Evolutionary conservation across 2,888 invertebrate species (phyloP).

Genomic region (Protonemura montana): DNA sequence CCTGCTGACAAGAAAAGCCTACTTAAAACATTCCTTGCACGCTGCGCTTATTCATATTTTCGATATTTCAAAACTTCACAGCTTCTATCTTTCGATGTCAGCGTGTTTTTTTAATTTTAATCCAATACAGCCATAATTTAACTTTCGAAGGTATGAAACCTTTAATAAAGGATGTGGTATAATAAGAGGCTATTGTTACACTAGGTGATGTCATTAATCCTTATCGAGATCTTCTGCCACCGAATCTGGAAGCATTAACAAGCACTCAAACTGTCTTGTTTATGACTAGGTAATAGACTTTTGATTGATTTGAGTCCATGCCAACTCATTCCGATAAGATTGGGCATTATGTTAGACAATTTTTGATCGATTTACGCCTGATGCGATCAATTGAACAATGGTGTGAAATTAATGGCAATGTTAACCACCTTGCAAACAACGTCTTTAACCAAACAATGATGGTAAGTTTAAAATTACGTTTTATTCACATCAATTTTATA

Average conservation of each 20-base stretch:
- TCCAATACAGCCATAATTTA: neutral
- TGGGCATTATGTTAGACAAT: neutral
- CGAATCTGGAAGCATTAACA: neutral
- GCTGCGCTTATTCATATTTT: slow-evolving; percentile 8
- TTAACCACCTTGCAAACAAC: neutral
- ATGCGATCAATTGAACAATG: neutral
- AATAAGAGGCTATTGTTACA: slow-evolving; percentile 7
- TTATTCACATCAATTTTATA: neutral
- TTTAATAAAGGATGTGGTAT: neutral
- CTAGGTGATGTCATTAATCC: neutral
- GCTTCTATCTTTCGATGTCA: neutral
- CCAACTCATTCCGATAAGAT: neutral
- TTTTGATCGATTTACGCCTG: neutral
- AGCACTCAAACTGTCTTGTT: neutral
- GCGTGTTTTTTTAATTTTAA: slow-evolving; percentile 7
- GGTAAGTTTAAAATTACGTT: neutral
- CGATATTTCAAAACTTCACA: neutral
- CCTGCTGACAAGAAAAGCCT: slow-evolving; percentile 32
- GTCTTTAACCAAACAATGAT: neutral
- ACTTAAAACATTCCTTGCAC: slow-evolving; percentile 37
- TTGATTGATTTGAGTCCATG: neutral
- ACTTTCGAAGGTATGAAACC: neutral
- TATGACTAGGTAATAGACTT: neutral
- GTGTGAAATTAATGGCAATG: neutral
- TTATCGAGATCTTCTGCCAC: neutral